Evolutionary conservation across 2,797 vertebrate species (phyloP), one percentile per base, ranked within the genome.

Genomic region (Nothura maculosa): DNA sequence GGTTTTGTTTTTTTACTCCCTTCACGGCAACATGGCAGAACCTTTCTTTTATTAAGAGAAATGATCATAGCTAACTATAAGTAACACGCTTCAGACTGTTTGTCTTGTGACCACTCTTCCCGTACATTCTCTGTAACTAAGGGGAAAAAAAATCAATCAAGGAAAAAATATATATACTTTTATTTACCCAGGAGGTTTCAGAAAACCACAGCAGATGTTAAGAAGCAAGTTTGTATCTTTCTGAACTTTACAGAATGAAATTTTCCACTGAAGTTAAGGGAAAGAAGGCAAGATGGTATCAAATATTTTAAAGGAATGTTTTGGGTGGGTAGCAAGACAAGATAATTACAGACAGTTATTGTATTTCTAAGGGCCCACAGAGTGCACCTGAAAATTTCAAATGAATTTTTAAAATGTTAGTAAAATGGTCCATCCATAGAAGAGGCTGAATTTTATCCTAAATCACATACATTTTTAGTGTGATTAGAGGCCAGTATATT

Each of bases 261-360:
- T 93, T 97, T 97, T 96, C 97, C 96, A 91, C 90, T 86, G 82
- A 43, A 88, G 72, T 94, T 88, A 96, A 79, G 27, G 6, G 21
- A 67, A 81, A 30, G 6, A 24, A 67, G n/a, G 45, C 27, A 63
- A 89, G 47, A 81, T 3, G 13, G 43, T 45, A 85, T 67, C 45
- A 93, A 90, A 93, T 54, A n/a, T 75, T 92, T 94, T 55, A 47
- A 18, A 91, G 75, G 86, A 90, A 81, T 68, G n/a, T 84, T 67
- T 87, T 70, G 62, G 36, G 75, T 81, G 28, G 25, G 32, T 40
- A 86, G 48, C 77, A 77, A 72, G 85, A 69, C 19, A 81, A 63
- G 60, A 52, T n/a, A 82, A 85, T 61, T 85, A 47, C 48, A 82
- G 32, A 60, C 72, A 85, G 22, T 54, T 68, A 25, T 60, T 57